Conservation (phyloP, 2,113 vertebrate genomes). For the Pontoporia blainvillei region DNA sequence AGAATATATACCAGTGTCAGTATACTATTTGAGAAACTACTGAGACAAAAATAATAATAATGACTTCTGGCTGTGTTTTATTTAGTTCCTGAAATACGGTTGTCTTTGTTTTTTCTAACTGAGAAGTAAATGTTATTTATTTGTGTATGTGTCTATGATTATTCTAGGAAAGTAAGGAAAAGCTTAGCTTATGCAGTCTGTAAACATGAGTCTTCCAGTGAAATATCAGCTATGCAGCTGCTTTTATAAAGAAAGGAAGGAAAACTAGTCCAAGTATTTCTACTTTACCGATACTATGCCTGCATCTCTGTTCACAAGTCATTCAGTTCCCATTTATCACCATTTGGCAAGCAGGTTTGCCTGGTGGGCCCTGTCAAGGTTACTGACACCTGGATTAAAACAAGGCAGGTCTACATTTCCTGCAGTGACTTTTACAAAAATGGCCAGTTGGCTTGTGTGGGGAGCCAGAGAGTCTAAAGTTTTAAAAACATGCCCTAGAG, state of each 20-base stretch:
- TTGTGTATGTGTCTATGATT: neutral
- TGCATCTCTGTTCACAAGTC: fast-evolving
- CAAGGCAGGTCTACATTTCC: neutral
- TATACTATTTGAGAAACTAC: neutral
- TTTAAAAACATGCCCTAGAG: neutral
- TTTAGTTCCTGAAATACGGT: neutral
- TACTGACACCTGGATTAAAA: neutral
- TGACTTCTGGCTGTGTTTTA: neutral
- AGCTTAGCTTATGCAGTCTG: neutral
- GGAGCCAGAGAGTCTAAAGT: neutral
- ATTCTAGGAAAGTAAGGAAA: neutral
- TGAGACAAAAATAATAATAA: neutral
- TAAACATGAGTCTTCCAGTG: neutral
- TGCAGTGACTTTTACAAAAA: neutral
- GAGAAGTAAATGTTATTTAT: neutral
- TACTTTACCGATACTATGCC: no score
- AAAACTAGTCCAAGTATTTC: fast-evolving
- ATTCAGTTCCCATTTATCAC: fast-evolving
- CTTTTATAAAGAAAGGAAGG: neutral
- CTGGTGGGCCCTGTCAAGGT: neutral
- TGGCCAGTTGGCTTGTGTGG: neutral
- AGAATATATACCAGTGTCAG: neutral
- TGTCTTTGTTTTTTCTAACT: neutral
- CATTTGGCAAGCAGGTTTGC: neutral
- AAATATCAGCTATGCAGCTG: neutral